Base-by-base conservation (phyloP, 1,140 invertebrate species). In the Meloidogyne floridensis region DNA sequence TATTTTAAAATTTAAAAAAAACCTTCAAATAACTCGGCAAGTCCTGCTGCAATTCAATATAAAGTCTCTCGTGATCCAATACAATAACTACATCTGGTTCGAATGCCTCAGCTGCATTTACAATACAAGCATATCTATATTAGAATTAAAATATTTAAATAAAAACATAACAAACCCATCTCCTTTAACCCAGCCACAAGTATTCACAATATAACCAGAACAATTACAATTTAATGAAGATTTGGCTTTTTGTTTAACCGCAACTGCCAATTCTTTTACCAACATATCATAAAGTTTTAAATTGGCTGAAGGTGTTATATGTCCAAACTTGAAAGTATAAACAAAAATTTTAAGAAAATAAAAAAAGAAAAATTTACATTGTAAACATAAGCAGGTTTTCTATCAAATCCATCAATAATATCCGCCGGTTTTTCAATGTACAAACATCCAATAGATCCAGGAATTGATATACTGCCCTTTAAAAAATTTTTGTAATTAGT, bases 131-230 rank as follows among this genome's bases (percentile, higher is more conserved):
- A 82, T 92, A 92, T 5, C 92, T 92, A 75, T 32, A 7, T 13
- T 3, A n/a, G 7, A 65, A 32, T 65, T 18, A 56, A 43, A 18
- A 11, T n/a, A 53, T 8, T 15, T 3, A 74, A 18, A 15, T 72
- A 18, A 69, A 79, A 47, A 71, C 15, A 8, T 18, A 18, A 94
- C 94, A 88, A 96, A 96, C 0, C 95, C 96, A 8, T 93, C 94
- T 2, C 93, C 94, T 91, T 96, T 96, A 0, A 98, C 93, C 96
- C 96, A 99, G 1, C 97, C 97, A 88, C 96, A 97, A 0, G 97
- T 99, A 90, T 99, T 99, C 75, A 99, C 96, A 56, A 99, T 94
- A 2, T 95, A 94, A n/a, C 97, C 97, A 51, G 96, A 97, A 7
- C 88, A 81, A 85, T 91, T 80, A 15, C 74, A 78, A 80, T 9